Conservation (phyloP, 2,797 vertebrate genomes). For the Sylvilagus floridanus region DNA sequence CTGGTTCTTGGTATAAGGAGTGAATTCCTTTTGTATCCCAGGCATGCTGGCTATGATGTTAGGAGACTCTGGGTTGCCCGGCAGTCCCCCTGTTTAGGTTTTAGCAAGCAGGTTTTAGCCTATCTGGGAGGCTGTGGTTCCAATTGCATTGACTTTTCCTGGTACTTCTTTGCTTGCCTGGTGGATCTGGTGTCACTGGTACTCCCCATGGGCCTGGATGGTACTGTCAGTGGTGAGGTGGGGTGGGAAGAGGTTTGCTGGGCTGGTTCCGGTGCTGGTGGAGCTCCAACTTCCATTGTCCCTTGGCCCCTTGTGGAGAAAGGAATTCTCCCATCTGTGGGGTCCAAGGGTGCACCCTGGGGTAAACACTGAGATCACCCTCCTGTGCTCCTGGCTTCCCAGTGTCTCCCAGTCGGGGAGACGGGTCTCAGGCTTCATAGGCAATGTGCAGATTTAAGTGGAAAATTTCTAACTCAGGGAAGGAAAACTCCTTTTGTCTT, state of each 20-base stretch:
- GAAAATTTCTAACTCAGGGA: background rate
- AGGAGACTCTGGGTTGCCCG: background rate
- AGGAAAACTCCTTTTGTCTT: background rate
- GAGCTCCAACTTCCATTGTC: accelerated
- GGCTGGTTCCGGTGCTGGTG: background rate
- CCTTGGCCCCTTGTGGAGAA: background rate
- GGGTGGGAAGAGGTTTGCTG: background rate
- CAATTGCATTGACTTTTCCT: background rate
- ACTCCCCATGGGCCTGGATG: too few species aligned
- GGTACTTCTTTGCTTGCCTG: background rate
- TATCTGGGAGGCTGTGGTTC: background rate
- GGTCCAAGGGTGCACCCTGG: background rate
- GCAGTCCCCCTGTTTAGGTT: too few species aligned
- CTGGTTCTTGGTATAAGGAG: background rate
- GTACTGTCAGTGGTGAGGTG: background rate
- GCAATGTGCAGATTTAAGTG: background rate
- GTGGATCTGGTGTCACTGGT: background rate
- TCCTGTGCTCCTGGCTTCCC: background rate
- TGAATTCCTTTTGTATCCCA: background rate
- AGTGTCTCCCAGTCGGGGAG: background rate
- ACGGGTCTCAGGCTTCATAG: background rate
- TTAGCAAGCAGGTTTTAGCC: background rate
- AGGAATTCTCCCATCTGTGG: background rate
- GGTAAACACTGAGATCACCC: background rate
- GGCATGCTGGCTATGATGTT: background rate